These are phyloP conservation scores for Erebia ligea DNA, from an alignment of 2,888 invertebrate genomes.

Conservation along the genomic window DNA sequence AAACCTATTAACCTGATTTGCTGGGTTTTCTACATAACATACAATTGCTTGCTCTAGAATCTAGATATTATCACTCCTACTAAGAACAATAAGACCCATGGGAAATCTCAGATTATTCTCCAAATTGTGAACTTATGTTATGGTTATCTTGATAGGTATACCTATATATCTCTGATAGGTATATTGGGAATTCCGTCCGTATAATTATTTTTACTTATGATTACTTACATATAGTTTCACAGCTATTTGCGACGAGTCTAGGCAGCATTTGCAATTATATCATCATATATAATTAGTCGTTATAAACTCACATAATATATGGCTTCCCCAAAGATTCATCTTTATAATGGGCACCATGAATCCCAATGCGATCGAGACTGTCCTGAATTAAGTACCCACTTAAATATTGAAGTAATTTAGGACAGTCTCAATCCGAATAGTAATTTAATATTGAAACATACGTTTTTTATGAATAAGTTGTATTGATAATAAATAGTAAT, in stretches of 20 bases:
- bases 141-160: too few relatives aligned
- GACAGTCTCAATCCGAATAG: too few relatives aligned
- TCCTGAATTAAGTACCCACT: not conserved
- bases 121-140: not conserved
- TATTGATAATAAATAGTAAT: not conserved
- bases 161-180: too few relatives aligned
- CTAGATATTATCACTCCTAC: not conserved
- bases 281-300: slow-evolving; percentile 1
- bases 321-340: slow-evolving; percentile 9
- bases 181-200: too few relatives aligned
- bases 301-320: slow-evolving; percentile 3
- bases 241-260: too few relatives aligned
- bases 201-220: too few relatives aligned
- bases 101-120: not conserved
- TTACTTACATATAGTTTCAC: too few relatives aligned
- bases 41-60: slow-evolving; percentile 1
- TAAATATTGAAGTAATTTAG: too few relatives aligned
- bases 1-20: slow-evolving; percentile 14
- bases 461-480: not conserved
- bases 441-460: not conserved
- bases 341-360: not conserved
- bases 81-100: not conserved
- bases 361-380: not conserved
- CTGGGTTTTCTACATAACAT: not conserved
- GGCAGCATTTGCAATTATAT: too few relatives aligned